Conservation (phyloP, 2,113 vertebrate genomes). For the Hylia prasina region DNA sequence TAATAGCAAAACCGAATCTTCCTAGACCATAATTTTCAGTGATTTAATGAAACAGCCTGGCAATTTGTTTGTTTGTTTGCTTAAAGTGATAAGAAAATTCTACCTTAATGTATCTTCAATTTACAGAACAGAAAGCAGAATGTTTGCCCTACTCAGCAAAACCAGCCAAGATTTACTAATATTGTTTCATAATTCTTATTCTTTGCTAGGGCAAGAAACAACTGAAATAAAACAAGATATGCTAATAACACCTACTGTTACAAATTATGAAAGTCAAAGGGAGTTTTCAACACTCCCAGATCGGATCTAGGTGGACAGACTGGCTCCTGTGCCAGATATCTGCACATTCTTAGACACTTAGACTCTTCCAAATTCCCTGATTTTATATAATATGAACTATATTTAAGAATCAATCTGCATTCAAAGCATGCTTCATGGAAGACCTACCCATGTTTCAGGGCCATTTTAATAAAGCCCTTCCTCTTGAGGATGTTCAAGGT, state of each 20-base stretch:
- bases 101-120: neutral
- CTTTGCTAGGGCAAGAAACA: constrained; percentile 2
- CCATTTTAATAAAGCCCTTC: constrained; percentile 79
- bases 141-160: neutral
- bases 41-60: neutral
- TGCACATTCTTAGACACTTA: neutral
- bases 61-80: neutral
- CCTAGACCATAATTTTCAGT: neutral
- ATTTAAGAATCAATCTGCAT: neutral
- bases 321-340: neutral
- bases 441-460: constrained; percentile 74
- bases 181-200: neutral
- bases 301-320: neutral
- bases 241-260: constrained; percentile 12
- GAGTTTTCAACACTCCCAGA: constrained; percentile 3
- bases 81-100: neutral
- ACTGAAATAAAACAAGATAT: neutral
- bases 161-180: neutral
- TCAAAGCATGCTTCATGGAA: neutral
- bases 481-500: constrained; percentile 65
- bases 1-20: neutral
- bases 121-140: neutral
- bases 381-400: neutral
- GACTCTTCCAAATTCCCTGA: neutral
- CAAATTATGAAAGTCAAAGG: constrained; percentile 4